Percentiles rank a stretch among this genome's conserved stretches.
Evolutionary conservation across 1,140 invertebrate species (phyloP).

Genomic region (Pachyrhynchus sulphureomaculatus): DNA sequence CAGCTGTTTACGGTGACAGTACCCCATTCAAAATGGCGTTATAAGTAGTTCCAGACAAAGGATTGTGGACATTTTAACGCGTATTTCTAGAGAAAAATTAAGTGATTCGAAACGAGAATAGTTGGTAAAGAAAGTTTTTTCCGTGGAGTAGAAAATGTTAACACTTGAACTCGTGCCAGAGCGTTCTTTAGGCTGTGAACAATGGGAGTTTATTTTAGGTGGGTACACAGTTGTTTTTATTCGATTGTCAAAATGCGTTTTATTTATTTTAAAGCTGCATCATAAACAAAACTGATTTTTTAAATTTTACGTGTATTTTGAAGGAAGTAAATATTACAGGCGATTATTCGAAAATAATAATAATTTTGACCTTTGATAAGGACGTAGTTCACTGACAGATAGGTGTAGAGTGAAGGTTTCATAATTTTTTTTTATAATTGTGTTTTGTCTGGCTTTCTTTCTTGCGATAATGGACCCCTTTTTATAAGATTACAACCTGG

Average conservation of each 20-base stretch:
- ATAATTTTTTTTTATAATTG: neutral
- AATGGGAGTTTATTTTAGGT: conserved; percentile 97
- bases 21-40: conserved; percentile 28
- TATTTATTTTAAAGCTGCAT: conserved; percentile 13
- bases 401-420: neutral
- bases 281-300: neutral
- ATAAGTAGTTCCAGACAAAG: conserved; percentile 26
- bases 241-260: conserved; percentile 16
- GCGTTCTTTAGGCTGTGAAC: conserved; percentile 91
- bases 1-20: conserved; percentile 26
- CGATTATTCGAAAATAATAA: neutral
- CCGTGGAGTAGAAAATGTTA: conserved; percentile 68
- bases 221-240: conserved; percentile 52
- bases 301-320: neutral
- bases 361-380: conserved; percentile 11
- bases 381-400: conserved; percentile 14
- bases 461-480: neutral
- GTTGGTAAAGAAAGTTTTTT: conserved; percentile 2
- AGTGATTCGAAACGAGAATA: conserved; percentile 12
- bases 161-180: conserved; percentile 95
- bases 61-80: conserved; percentile 4
- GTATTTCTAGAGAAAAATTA: conserved; percentile 3
- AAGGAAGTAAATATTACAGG: neutral
- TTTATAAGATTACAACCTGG: neutral
- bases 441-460: conserved; percentile 11